Base-by-base conservation (phyloP, 92 coral and sea anemone genomes). In the Parazoanthus darwini region DNA sequence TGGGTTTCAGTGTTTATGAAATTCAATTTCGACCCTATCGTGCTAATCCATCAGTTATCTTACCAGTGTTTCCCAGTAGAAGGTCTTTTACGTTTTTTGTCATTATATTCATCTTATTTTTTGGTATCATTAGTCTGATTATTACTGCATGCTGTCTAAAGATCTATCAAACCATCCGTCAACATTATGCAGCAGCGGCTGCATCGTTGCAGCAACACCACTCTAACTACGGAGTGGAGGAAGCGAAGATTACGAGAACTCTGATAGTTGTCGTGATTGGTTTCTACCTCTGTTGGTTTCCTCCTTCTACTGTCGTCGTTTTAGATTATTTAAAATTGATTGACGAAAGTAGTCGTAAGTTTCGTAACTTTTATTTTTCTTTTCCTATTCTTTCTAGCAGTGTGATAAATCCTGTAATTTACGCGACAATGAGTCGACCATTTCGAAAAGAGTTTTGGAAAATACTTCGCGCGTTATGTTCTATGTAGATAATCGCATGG, bases 91-190 rank as follows among this genome's bases (percentile, higher is more conserved):
- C 36, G 5, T 54, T 79, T n/a, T 50, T 46, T 26, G 23, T 22
- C 63, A 23, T 11, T 8, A 0, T 48, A 23, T 15, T 35, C 71
- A 80, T 20, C 35, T 22, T 59, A 36, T 58, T 13, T 22, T 48
- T 81, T 29, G 33, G 10, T 42, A 26, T 81, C 1, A 20, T 46
- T 3, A 63, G 85, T 36, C 15, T 81, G 0, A 13, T 81, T 65
- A 35, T 81, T 22, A 11, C 29, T 59, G 74, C 51, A 15, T 81
- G 74, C 26, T 58, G 54, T 59, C 73, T 81, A 54, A 81, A n/a
- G 85, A 81, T 81, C 33, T 54, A 81, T 46, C 85, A 59, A 36
- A 58, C 85, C 74, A 81, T 81, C 16, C 85, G 73, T 59, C 85
- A 59, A 23, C 85, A 81, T 72, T 59, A 81, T 74, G 33, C 6